Base-by-base conservation (phyloP, 2,888 invertebrate species). In the Congeria kusceri region DNA sequence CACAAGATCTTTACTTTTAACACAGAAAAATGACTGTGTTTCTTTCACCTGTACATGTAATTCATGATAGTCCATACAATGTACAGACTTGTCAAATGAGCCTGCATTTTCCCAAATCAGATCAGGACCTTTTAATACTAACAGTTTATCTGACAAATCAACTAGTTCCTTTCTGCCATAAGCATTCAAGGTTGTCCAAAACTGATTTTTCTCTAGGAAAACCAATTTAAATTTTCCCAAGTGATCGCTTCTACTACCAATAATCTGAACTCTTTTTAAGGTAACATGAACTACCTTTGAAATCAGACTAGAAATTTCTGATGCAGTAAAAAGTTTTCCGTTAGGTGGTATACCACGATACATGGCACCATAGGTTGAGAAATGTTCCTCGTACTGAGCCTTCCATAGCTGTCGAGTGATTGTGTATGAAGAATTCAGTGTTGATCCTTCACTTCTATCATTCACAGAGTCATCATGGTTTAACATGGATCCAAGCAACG, bases 391-490 rank as follows among this genome's bases (percentile, higher is more conserved):
- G 80, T 92, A 94, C 44, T 90, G 90, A 44, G 91, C 87, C 62
- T 87, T 88, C 94, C 94, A 94, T 25, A 94, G 84, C 44, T 90
- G 88, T 27, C 93, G 90, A 0, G 94, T 94, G 29, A 90, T 77
- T 86, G 86, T 90, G 93, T 94, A 93, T 4, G 94, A 93, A 66
- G 86, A 89, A 56, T 90, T 86, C 58, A 94, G 88, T 80, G 93
- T 94, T 53, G 94, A 94, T 28, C 93, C 93, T 32, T 90, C 89
- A n/a, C 87, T 85, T 23, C 94, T 88, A 75, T 94, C 94, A 79
- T 93, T 94, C 11, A 94, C 93, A 11, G 92, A 90, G 84, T 94
- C 94, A 85, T 94, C 94, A 86, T 94, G 94, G 77, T 94, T 94
- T 76, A 94, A 91, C 53, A 94, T 80, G 47, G 90, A 85, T 27